Base-by-base conservation (phyloP, 2,797 vertebrate species). In the Aselliscus stoliczkanus region DNA sequence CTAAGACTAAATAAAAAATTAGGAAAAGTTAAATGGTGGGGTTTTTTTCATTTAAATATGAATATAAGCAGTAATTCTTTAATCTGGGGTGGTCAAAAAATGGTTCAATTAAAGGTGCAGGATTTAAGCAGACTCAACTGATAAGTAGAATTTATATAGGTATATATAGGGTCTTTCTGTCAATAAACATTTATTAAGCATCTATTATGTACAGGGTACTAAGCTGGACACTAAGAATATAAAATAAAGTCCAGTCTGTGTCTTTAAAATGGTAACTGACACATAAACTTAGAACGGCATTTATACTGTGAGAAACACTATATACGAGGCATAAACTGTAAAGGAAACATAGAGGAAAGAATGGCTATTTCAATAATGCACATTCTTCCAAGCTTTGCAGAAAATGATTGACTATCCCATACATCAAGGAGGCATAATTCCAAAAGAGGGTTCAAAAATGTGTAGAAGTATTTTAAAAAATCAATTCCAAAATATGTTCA, bases 331-430 rank as follows among this genome's bases (percentile, higher is more conserved):
- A 60, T 23, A n/a, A 81, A 58, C 56, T 64, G 34, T 18, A 52
- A 29, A 60, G 8, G 17, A 42, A 82, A 85, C 34, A 25, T 0
- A 87, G 67, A 54, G 18, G 34, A 64, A 44, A 82, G 50, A 83
- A 62, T 7, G 2, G 37, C 3, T 54, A 18, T 81, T 58, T 76
- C 72, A 89, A 14, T 10, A 44, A 7, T 64, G 44, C 11, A 54
- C 42, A 73, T 76, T 91, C 69, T 58, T 82, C 58, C 44, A 93
- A 65, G 90, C 88, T 69, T 58, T 86, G 27, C 73, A 96, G 93
- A 93, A 89, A 93, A 80, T 56, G 7, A n/a, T 69, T 94, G 50
- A 25, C 79, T 56, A 47, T 21, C 72, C 44, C 62, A 80, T 70
- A 88, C 10, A 82, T 72, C 34, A 82, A 47, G n/a, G 0, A 73